phyloP scores from a whole-genome alignment of 2,888 invertebrate species.

The Taphrorychus bicolor region DNA sequence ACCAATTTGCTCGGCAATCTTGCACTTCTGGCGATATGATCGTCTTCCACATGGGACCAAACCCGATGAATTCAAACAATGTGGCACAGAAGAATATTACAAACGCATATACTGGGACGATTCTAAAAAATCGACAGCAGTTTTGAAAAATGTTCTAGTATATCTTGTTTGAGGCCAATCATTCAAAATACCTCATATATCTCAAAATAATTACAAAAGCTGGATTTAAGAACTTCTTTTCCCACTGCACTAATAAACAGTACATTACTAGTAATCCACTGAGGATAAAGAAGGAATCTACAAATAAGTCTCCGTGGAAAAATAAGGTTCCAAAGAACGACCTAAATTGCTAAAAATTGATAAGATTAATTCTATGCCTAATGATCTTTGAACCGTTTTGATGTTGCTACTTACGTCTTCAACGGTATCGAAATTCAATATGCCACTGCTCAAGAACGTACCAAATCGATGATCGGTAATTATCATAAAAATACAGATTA shows the following conservation, averaged over 20 bases:
- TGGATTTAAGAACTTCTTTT: slow-evolving; percentile 58
- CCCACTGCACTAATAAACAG: slow-evolving; percentile 56
- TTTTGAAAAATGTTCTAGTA: neutral
- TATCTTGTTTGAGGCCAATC: neutral
- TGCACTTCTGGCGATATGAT: slow-evolving; percentile 62
- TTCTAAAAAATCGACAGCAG: slow-evolving; percentile 42
- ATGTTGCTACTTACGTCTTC: slow-evolving; percentile 63
- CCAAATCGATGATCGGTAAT: slow-evolving; percentile 65
- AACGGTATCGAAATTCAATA: slow-evolving; percentile 62
- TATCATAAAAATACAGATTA: slow-evolving; percentile 64
- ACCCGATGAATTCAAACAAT: slow-evolving; percentile 64
- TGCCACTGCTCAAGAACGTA: slow-evolving; percentile 61
- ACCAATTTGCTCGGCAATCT: slow-evolving; percentile 68
- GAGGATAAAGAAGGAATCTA: slow-evolving; percentile 68
- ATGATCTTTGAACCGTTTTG: neutral
- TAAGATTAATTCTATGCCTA: neutral
- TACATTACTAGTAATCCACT: slow-evolving; percentile 65
- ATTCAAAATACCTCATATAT: slow-evolving; percentile 63
- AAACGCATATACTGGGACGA: slow-evolving; percentile 63
- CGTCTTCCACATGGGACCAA: slow-evolving; percentile 67
- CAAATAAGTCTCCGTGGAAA: slow-evolving; percentile 66
- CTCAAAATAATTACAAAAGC: slow-evolving; percentile 62
- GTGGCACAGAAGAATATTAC: slow-evolving; percentile 66
- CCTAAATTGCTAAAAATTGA: slow-evolving; percentile 51
- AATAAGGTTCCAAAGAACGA: slow-evolving; percentile 57